Conservation (phyloP, 2,797 vertebrate genomes). For the Ibycter americanus region DNA sequence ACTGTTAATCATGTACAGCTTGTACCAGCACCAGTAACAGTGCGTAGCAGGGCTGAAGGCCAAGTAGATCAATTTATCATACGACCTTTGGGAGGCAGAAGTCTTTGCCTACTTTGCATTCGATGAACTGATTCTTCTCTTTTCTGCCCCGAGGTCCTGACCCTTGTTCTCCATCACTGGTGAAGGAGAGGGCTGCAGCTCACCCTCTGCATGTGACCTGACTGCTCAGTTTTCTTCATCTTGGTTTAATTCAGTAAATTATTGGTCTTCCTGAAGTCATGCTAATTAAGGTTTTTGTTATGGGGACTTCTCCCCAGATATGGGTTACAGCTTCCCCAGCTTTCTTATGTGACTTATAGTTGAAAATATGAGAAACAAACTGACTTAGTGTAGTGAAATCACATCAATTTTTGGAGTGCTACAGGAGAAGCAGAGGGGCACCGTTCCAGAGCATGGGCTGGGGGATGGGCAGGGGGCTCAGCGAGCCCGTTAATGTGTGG, state of each 20-base stretch:
- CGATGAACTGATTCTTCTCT: conserved; percentile 48
- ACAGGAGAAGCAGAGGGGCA: not conserved
- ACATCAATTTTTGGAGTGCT: not conserved
- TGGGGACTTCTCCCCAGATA: not conserved
- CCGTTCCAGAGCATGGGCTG: not conserved
- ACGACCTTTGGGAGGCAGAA: conserved; percentile 44
- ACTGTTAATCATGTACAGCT: not conserved
- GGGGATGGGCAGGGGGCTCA: not conserved
- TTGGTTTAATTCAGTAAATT: not conserved
- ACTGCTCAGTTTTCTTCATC: not conserved
- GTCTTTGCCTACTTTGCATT: conserved; percentile 25
- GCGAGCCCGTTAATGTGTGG: fast-evolving
- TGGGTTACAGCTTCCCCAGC: not conserved
- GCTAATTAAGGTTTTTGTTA: not conserved
- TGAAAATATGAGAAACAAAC: not conserved
- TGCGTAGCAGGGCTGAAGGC: not conserved
- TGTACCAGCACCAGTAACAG: not conserved
- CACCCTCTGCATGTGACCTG: not conserved
- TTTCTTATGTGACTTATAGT: not conserved
- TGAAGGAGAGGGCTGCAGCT: not conserved
- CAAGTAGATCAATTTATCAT: conserved; percentile 23
- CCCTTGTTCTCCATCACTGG: not conserved
- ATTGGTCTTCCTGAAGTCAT: not conserved
- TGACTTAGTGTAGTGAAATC: not conserved
- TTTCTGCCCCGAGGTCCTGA: not conserved